phyloP scores from a whole-genome alignment of 2,113 vertebrate species.

The Lycocorax pyrrhopterus region DNA sequence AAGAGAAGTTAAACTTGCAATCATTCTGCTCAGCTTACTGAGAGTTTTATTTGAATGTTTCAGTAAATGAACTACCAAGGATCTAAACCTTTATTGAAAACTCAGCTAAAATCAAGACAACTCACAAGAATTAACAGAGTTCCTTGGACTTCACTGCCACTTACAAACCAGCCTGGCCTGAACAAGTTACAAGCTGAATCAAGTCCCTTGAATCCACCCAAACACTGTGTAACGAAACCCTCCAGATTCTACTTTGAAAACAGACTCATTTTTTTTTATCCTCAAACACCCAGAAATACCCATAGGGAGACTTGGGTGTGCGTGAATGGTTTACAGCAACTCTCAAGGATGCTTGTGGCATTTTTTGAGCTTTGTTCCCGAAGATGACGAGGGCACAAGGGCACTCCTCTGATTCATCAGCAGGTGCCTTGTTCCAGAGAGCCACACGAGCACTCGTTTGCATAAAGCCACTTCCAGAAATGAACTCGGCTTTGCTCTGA shows the following conservation, averaged over 20 bases:
- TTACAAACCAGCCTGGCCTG: neutral
- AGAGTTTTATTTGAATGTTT: neutral
- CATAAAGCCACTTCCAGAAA: slow-evolving; percentile 64
- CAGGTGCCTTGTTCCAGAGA: slow-evolving; percentile 31
- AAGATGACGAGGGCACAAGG: neutral
- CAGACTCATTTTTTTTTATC: neutral
- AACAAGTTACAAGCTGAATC: neutral
- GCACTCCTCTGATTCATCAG: slow-evolving; percentile 46
- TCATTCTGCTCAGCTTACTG: neutral
- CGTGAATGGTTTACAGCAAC: neutral
- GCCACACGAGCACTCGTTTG: neutral
- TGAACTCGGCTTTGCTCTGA: slow-evolving; percentile 18
- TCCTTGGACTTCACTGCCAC: neutral
- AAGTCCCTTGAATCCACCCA: neutral
- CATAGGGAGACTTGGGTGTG: neutral
- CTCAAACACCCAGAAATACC: neutral
- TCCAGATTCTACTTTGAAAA: neutral
- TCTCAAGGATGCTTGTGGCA: neutral
- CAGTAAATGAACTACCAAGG: neutral
- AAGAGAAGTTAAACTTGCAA: neutral
- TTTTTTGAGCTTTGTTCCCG: neutral
- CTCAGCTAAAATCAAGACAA: neutral
- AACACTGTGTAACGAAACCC: neutral
- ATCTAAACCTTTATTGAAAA: neutral
- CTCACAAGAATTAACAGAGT: neutral